Percentiles rank a stretch among this genome's conserved stretches.
phyloP scores from a whole-genome alignment of 2,113 vertebrate genomes.

The Meles meles region DNA sequence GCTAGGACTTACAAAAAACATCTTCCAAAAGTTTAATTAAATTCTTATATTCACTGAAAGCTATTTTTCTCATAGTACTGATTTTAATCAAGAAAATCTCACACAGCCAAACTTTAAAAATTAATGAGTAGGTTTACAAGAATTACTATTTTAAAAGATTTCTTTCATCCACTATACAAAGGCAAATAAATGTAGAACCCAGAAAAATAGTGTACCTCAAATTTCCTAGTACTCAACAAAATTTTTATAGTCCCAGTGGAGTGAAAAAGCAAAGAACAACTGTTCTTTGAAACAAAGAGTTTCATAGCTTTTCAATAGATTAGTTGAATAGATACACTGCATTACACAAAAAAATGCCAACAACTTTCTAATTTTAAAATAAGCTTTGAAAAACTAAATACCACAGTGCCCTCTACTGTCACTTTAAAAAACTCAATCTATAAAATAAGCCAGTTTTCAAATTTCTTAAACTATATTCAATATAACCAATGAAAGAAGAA shows the following conservation, averaged over 20 bases:
- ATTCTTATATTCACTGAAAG: conserved; percentile 17
- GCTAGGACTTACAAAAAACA: neutral
- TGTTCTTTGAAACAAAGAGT: no score
- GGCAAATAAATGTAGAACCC: conserved; percentile 3
- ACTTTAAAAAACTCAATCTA: conserved; percentile 35
- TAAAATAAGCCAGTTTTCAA: conserved; percentile 1
- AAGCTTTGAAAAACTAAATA: conserved; percentile 41
- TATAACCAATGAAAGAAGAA: conserved; percentile 23
- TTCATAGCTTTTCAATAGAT: neutral
- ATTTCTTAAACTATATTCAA: conserved; percentile 14
- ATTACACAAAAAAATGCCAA: conserved; percentile 54
- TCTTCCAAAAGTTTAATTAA: conserved; percentile 35
- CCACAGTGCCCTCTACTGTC: conserved; percentile 78
- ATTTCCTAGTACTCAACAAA: conserved; percentile 25
- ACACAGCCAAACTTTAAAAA: conserved; percentile 36
- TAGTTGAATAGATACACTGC: neutral
- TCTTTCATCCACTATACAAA: conserved; percentile 36
- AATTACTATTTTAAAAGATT: conserved; percentile 43
- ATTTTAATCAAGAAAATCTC: conserved; percentile 52
- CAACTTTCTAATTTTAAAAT: conserved; percentile 39
- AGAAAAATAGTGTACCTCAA: neutral
- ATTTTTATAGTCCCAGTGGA: neutral
- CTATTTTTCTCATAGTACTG: conserved; percentile 29
- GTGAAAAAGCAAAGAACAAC: conserved; percentile 45
- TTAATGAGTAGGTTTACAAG: conserved; percentile 24